These are phyloP conservation scores for Melanotaenia trifasciata DNA, from an alignment of 2,797 vertebrate genomes.

Conservation along the genomic window DNA sequence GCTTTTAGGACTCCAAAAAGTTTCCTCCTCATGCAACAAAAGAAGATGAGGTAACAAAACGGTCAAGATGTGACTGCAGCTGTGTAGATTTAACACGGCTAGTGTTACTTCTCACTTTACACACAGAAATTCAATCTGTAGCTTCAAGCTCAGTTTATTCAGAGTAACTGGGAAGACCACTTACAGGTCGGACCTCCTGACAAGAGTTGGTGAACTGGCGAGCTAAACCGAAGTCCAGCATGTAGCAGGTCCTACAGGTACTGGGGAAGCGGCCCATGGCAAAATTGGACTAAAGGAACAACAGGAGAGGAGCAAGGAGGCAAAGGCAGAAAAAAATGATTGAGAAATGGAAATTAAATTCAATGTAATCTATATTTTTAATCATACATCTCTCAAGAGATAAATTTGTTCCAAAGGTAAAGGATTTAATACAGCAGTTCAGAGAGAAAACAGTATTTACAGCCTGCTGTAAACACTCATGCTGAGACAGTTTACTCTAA, in stretches of 20 bases:
- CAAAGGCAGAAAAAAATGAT: neutral
- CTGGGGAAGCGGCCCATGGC: slow-evolving; percentile 98
- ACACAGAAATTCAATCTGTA: neutral
- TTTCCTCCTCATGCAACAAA: neutral
- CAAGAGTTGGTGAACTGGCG: slow-evolving; percentile 98
- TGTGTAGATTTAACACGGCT: neutral
- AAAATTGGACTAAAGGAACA: slow-evolving; percentile 92
- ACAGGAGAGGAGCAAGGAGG: neutral
- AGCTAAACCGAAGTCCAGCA: slow-evolving; percentile 98
- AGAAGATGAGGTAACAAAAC: neutral
- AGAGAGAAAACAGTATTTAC: slow-evolving; percentile 28
- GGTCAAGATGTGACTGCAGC: neutral
- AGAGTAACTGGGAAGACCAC: slow-evolving; percentile 58
- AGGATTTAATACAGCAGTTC: slow-evolving; percentile 21
- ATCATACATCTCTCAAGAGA: neutral
- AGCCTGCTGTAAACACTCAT: slow-evolving; percentile 14
- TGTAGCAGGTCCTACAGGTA: slow-evolving; percentile 97
- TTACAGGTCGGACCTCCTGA: slow-evolving; percentile 98
- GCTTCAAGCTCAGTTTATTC: neutral
- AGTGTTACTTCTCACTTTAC: neutral
- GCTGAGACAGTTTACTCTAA: slow-evolving; percentile 30
- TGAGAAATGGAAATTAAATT: slow-evolving; percentile 10
- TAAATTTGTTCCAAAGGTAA: neutral
- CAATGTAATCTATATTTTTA: slow-evolving; percentile 4
- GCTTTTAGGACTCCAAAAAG: neutral